Conservation (phyloP, 2,797 vertebrate species). For the Darevskia mixta region DNA sequence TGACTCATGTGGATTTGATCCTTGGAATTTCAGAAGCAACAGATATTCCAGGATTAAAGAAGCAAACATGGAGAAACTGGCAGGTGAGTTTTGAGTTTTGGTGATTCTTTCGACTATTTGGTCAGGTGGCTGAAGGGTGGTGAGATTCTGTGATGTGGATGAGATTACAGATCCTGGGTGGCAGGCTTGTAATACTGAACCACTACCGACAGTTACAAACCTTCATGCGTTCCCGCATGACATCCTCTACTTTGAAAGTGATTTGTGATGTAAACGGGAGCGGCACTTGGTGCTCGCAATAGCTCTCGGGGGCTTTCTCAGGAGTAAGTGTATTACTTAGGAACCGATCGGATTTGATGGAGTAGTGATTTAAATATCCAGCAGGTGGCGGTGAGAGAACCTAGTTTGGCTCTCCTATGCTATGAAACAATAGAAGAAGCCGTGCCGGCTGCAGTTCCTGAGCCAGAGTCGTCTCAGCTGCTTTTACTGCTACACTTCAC, state of each 20-base stretch:
- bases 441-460: conserved; percentile 19
- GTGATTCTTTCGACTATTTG: not conserved
- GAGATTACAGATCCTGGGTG: not conserved
- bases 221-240: not conserved
- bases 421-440: conserved; percentile 35
- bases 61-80: not conserved
- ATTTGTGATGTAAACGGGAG: not conserved
- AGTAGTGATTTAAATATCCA: conserved; percentile 27
- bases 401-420: not conserved
- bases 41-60: not conserved
- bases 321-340: not conserved
- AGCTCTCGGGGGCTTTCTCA: not conserved
- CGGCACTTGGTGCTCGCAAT: not conserved
- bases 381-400: conserved; percentile 31
- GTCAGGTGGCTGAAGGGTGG: not conserved
- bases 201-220: not conserved
- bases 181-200: not conserved
- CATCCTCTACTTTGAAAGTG: not conserved
- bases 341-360: not conserved
- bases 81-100: not conserved
- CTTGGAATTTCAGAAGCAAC: not conserved
- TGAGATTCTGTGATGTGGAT: not conserved
- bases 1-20: not conserved
- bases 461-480: conserved; percentile 24
- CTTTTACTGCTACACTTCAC: conserved; percentile 27